Percentiles rank a stretch among this genome's conserved stretches.
Evolutionary conservation across 92 coral and sea anemone genomes (phyloP).

Genomic region (Zoanthus gigantus): DNA sequence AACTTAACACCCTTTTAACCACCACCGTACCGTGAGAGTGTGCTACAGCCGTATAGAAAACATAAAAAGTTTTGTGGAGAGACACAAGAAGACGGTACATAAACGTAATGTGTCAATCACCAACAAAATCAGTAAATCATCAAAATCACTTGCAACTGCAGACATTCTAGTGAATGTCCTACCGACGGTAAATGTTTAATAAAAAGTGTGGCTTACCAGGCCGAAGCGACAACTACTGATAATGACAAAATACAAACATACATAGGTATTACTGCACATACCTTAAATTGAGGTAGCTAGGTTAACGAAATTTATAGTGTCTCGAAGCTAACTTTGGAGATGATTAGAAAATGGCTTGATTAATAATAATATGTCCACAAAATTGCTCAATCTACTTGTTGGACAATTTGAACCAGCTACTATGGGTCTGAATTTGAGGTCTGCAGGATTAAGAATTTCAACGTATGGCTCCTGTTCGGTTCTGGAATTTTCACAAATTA

Average conservation of each 20-base stretch:
- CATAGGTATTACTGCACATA: neutral
- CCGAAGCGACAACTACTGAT: neutral
- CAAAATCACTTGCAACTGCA: conserved; percentile 2
- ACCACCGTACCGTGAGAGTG: neutral
- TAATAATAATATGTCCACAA: neutral
- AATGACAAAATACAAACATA: too few species aligned
- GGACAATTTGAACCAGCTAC: neutral
- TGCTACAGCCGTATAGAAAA: neutral
- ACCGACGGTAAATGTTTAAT: conserved; percentile 15
- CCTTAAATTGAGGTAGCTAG: too few species aligned
- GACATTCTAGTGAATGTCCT: neutral
- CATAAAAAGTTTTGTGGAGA: neutral
- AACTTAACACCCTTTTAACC: neutral
- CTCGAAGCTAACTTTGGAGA: neutral
- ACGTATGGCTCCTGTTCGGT: neutral
- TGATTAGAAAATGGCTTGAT: neutral
- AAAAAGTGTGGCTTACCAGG: conserved; percentile 8
- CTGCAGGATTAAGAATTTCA: neutral
- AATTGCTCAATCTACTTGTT: neutral
- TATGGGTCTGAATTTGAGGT: neutral
- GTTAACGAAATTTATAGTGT: too few species aligned
- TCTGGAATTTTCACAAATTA: neutral
- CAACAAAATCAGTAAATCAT: neutral
- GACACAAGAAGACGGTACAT: neutral
- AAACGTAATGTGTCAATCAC: neutral